Base-by-base conservation (phyloP, 2,797 vertebrate genomes). In the Anomalospiza imberbis region DNA sequence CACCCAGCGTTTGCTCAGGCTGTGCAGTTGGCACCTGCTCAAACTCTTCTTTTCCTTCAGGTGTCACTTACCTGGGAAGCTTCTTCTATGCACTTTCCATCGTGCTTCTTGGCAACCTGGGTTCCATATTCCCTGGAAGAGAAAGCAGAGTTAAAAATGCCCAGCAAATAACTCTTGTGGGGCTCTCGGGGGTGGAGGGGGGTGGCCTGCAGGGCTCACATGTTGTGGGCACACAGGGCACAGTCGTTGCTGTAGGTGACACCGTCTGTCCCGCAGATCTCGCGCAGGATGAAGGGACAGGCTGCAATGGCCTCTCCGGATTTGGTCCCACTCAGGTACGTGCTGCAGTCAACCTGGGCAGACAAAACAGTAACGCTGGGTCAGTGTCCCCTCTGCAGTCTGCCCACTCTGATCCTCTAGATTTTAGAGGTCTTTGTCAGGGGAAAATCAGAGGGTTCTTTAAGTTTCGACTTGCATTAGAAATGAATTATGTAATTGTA, bases 221-320 rank as follows among this genome's bases (percentile, higher is more conserved):
- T 72, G 71, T 96, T 96, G 3, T 96, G 96, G 80, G 95, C 95
- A 42, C 96, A 96, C 24, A 96, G 90, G 0, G 7, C 8, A 1
- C 96, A 96, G 74, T 96, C 95, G 2, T 96, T 96, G 94, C 24
- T 29, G 80, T 96, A 96, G 90, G 96, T 96, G 85, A 24, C 74
- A 0, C 83, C 80, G 0, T 96, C 95, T 1, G 95, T 93, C 4
- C 96, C 96, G 24, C 96, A 96, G 88, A 96, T 25, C 91, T 95
- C 96, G 0, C 1, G 93, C 90, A 96, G 77, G 83, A 93, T 47
- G 71, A 1, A 95, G 60, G 95, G 96, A 50, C 96, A 96, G 83
- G 93, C 94, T 4, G 17, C 0, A 1, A 79, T 13, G 44, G 60
- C 34, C 77, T 94, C 93, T 0, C 74, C 83, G 0, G 58, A 10